phyloP scores from a whole-genome alignment of 2,888 invertebrate genomes.

The Microctonus brassicae region DNA sequence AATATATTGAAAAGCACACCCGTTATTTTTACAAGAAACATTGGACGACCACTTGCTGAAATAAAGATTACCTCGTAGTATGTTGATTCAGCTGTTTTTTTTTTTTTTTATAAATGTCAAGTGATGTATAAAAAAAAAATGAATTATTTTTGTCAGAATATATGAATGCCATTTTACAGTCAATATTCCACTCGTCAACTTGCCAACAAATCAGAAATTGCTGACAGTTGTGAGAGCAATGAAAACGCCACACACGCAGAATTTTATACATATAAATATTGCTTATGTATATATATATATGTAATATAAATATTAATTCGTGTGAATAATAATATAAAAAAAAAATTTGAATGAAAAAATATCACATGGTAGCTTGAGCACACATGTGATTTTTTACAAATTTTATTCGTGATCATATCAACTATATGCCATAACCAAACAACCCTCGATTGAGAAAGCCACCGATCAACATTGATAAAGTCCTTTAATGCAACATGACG shows the following conservation, averaged over 20 bases:
- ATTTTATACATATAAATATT: too few relatives aligned
- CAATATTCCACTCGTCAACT: slow-evolving; percentile 4
- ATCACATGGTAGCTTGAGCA: not conserved
- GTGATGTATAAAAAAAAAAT: not conserved
- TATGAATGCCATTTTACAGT: slow-evolving; percentile 9
- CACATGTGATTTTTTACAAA: not conserved
- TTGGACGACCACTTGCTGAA: not conserved
- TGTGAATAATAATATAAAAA: not conserved
- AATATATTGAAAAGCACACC: not conserved
- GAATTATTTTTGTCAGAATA: not conserved
- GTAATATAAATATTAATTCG: too few relatives aligned
- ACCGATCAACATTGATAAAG: slow-evolving; percentile 26
- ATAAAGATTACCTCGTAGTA: not conserved
- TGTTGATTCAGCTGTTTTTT: slow-evolving; percentile 21
- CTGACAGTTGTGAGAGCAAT: slow-evolving; percentile 30
- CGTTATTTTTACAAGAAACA: not conserved
- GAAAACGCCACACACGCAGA: not conserved
- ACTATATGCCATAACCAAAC: not conserved
- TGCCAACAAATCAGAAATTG: slow-evolving; percentile 33
- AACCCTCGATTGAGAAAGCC: slow-evolving; percentile 20
- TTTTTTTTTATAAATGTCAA: not conserved
- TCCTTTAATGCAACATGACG: slow-evolving; percentile 6
- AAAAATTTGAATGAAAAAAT: not conserved
- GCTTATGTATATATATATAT: too few relatives aligned
- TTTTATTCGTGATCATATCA: not conserved